Evolutionary conservation across 2,888 invertebrate genomes (phyloP).

Genomic region (Arrhopalites spinosus): DNA sequence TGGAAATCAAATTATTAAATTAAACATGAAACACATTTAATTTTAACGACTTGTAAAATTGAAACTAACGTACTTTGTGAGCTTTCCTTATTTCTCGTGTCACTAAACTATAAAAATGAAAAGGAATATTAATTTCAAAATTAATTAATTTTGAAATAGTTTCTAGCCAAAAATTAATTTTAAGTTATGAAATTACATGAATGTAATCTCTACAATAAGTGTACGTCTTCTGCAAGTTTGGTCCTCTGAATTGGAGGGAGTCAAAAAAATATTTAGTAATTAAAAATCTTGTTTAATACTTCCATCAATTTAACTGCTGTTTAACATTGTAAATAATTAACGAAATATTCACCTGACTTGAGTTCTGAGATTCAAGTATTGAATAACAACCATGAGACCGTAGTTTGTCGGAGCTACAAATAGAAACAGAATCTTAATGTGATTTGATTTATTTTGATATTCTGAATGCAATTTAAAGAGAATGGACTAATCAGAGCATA

Average conservation of each 20-base stretch:
- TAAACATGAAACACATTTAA: background rate
- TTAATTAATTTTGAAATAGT: too few relatives aligned
- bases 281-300: too few relatives aligned
- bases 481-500: too few relatives aligned
- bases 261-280: too few relatives aligned
- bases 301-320: too few relatives aligned
- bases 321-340: too few relatives aligned
- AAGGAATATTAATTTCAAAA: background rate
- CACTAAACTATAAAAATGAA: constrained; percentile 3
- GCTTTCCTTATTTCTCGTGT: constrained; percentile 12
- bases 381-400: constrained; percentile 53
- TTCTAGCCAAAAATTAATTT: too few relatives aligned
- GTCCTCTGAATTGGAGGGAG: constrained; percentile 28
- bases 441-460: too few relatives aligned
- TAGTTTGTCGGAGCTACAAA: constrained; percentile 53
- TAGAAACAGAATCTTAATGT: too few relatives aligned
- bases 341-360: constrained; percentile 14
- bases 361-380: constrained; percentile 48
- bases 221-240: background rate
- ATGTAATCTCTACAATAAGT: constrained; percentile 39
- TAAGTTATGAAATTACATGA: too few relatives aligned
- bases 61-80: background rate
- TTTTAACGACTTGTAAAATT: background rate
- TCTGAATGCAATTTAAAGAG: too few relatives aligned
- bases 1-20: background rate